Evolutionary conservation across 2,888 invertebrate genomes (phyloP).

Genomic region (Xanthorhoe spadicearia): DNA sequence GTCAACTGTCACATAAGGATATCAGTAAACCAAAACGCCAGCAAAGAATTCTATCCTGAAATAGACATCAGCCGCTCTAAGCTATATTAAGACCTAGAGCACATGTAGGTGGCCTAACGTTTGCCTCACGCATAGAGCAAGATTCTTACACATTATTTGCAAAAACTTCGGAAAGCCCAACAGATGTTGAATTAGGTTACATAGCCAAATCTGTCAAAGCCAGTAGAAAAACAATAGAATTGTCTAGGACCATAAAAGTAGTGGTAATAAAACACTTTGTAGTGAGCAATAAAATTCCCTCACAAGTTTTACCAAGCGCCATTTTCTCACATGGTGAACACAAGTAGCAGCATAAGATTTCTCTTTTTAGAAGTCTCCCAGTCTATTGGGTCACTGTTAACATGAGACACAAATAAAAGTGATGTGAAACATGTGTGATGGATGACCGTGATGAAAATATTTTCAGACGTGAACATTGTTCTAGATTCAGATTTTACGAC

Average conservation of each 20-base stretch:
- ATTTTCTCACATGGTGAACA: not conserved
- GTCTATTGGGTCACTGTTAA: not conserved
- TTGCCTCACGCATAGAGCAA: conserved; percentile 30
- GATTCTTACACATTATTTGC: conserved; percentile 10
- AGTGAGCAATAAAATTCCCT: conserved; percentile 25
- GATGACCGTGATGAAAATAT: conserved; percentile 41
- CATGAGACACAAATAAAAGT: conserved; percentile 6
- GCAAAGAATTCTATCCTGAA: conserved; percentile 30
- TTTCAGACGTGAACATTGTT: conserved; percentile 40
- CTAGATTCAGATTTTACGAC: conserved; percentile 33
- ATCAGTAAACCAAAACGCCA: conserved; percentile 25
- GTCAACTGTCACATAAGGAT: conserved; percentile 8
- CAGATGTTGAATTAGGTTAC: conserved; percentile 41
- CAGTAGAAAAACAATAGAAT: conserved; percentile 39
- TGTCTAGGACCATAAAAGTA: conserved; percentile 25
- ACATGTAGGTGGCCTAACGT: conserved; percentile 23
- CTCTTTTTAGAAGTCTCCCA: not conserved
- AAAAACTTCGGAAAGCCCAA: conserved; percentile 21
- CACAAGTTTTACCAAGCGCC: not conserved
- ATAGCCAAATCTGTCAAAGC: conserved; percentile 31
- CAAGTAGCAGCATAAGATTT: not conserved
- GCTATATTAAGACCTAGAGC: conserved; percentile 36
- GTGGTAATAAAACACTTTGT: conserved; percentile 15
- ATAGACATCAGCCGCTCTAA: conserved; percentile 33
- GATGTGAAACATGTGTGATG: conserved; percentile 5